These are phyloP conservation scores for Caiman crocodilus DNA, from an alignment of 2,797 vertebrate genomes.

Conservation along the genomic window DNA sequence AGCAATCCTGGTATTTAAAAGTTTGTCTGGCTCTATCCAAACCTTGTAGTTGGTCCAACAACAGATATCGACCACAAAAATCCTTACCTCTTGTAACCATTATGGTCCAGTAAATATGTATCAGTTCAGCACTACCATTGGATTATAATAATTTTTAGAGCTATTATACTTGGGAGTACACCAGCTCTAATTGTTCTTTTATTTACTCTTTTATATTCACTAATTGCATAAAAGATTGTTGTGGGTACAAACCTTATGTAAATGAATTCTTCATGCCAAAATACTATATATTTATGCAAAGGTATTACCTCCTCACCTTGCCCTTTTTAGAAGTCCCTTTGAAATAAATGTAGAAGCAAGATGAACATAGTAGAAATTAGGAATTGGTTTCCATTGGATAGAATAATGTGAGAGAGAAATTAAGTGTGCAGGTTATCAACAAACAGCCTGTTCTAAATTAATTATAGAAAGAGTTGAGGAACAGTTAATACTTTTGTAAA, in stretches of 20 bases:
- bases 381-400: not conserved
- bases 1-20: too few species aligned
- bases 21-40: too few species aligned
- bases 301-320: fast-evolving
- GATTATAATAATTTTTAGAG: not conserved
- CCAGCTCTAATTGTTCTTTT: not conserved
- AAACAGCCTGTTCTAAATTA: not conserved
- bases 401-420: not conserved
- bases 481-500: not conserved
- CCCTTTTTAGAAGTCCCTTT: not conserved
- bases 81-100: too few species aligned
- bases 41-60: too few species aligned
- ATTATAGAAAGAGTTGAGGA: not conserved
- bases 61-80: too few species aligned
- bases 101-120: too few species aligned
- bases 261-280: fast-evolving
- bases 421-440: not conserved
- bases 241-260: not conserved
- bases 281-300: not conserved
- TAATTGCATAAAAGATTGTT: not conserved
- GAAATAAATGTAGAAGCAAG: not conserved
- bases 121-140: too few species aligned
- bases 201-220: not conserved
- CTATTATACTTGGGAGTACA: not conserved
- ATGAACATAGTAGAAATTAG: not conserved